phyloP scores from a whole-genome alignment of 2,888 invertebrate species.

The Caenorhabditis virilis region DNA sequence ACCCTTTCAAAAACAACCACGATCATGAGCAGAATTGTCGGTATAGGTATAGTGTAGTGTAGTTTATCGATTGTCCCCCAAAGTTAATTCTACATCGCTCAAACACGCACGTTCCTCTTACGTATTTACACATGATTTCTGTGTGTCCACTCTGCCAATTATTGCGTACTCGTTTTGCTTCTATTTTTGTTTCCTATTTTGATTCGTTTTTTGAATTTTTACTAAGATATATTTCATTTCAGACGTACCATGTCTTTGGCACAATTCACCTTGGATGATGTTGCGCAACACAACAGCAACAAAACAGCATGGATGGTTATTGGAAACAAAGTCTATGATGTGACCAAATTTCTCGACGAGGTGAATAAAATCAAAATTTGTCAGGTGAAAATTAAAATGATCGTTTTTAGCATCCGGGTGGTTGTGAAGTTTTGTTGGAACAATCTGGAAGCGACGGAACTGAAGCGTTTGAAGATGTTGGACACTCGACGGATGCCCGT shows the following conservation, averaged over 20 bases:
- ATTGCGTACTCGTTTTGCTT: background rate
- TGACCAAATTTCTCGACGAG: constrained; percentile 68
- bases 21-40: too few species aligned
- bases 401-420: constrained; percentile 67
- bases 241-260: constrained; percentile 6
- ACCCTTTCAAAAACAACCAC: too few species aligned
- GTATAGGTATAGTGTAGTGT: too few species aligned
- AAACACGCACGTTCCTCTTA: too few species aligned
- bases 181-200: background rate
- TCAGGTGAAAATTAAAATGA: too few species aligned
- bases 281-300: constrained; percentile 63
- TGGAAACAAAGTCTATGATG: constrained; percentile 66
- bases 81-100: too few species aligned
- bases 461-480: constrained; percentile 68
- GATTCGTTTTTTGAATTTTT: background rate
- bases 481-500: constrained; percentile 67
- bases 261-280: constrained; percentile 50
- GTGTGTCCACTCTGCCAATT: background rate
- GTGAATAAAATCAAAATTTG: constrained; percentile 19
- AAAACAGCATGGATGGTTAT: constrained; percentile 64
- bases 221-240: background rate
- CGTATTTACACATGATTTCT: too few species aligned
- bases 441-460: constrained; percentile 67
- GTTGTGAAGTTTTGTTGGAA: constrained; percentile 68
- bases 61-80: too few species aligned